A percentile compares a stretch with the other conserved stretches of the same genome.
Conservation (phyloP, 37 sponge, comb jelly and placozoan species). For the Halichondria panicea region DNA sequence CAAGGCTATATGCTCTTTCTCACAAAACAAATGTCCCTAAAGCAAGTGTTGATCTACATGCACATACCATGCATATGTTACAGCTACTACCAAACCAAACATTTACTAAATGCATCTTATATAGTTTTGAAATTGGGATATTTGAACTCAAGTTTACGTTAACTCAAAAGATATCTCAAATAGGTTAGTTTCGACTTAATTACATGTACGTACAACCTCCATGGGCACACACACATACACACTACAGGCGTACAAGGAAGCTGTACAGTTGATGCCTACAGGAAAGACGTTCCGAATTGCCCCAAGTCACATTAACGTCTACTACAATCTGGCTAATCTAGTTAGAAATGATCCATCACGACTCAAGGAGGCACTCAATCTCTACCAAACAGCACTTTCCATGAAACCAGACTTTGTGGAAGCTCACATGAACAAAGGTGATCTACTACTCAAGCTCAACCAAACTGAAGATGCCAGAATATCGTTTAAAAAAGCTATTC, state of each 20-base stretch:
- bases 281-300: constrained; percentile 73
- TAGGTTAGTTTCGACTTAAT: too few relatives aligned
- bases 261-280: constrained; percentile 76
- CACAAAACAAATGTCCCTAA: too few relatives aligned
- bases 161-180: background rate
- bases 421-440: constrained; percentile 19
- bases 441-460: constrained; percentile 17
- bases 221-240: background rate
- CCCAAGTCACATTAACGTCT: constrained; percentile 81
- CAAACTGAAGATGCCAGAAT: constrained; percentile 27
- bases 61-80: too few relatives aligned
- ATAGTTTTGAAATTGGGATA: too few relatives aligned
- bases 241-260: constrained; percentile 63
- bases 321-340: constrained; percentile 87
- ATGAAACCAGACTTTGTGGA: constrained; percentile 36
- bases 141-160: too few relatives aligned
- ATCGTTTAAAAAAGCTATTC: constrained; percentile 27
- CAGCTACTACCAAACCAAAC: too few relatives aligned
- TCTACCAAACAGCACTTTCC: constrained; percentile 59
- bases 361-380: constrained; percentile 67
- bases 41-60: too few relatives aligned
- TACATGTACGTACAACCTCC: too few relatives aligned
- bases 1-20: too few relatives aligned
- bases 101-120: too few relatives aligned
- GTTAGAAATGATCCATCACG: constrained; percentile 42